These are phyloP conservation scores for Percina caprodes DNA, from an alignment of 2,113 vertebrate genomes.

Conservation along the genomic window DNA sequence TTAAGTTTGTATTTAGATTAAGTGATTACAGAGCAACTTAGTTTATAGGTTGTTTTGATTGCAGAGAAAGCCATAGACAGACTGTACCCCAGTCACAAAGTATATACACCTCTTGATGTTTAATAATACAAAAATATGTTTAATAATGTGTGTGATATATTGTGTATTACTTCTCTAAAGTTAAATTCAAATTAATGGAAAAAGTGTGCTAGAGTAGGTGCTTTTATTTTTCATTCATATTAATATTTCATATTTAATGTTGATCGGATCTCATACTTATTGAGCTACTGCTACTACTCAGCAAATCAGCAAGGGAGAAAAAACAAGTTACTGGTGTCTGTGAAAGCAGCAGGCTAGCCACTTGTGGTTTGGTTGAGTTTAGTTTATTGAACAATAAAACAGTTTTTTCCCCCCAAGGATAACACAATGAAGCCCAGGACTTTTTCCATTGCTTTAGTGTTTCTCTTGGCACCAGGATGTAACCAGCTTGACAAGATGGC, in stretches of 20 bases:
- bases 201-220: not conserved
- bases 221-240: not conserved
- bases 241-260: not conserved
- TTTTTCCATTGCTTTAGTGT: constrained; percentile 19
- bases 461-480: constrained; percentile 20
- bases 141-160: not conserved
- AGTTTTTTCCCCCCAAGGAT: constrained; percentile 22
- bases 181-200: not conserved
- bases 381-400: constrained; percentile 9
- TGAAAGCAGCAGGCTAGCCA: constrained; percentile 6
- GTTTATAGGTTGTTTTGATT: not conserved
- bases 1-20: not conserved
- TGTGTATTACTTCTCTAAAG: not conserved
- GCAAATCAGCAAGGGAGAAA: not conserved
- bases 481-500: constrained; percentile 27
- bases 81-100: not conserved
- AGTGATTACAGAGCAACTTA: not conserved
- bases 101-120: not conserved
- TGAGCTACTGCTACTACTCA: not conserved
- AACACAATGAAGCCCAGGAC: constrained; percentile 2
- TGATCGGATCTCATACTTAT: not conserved
- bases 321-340: not conserved
- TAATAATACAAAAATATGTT: too few species aligned
- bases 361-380: constrained; percentile 5
- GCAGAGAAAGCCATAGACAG: not conserved